A percentile compares a stretch with the other conserved stretches of the same genome.
These are phyloP conservation scores for Buathra laborator DNA, from an alignment of 2,888 invertebrate genomes.

Conservation along the genomic window DNA sequence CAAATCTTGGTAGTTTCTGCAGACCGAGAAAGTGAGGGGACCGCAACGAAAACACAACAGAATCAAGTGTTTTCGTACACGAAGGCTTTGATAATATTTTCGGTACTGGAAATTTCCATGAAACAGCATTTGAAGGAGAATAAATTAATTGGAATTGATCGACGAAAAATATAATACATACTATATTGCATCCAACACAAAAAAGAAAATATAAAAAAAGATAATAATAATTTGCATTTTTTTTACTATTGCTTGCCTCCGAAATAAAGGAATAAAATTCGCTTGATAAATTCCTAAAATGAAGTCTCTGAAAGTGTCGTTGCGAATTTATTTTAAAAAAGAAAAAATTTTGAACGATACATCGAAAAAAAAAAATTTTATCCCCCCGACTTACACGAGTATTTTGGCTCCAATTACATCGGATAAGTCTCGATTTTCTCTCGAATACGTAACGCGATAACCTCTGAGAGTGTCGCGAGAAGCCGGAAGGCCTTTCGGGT, in stretches of 20 bases:
- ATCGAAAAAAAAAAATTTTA: too few relatives aligned
- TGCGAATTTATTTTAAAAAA: too few relatives aligned
- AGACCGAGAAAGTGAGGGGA: slow-evolving; percentile 5
- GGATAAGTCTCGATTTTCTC: slow-evolving; percentile 58
- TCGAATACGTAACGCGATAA: slow-evolving; percentile 60
- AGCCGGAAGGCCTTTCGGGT: slow-evolving; percentile 21
- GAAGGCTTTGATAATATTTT: slow-evolving; percentile 16
- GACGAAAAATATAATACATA: background rate
- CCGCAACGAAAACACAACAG: background rate
- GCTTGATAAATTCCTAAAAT: too few relatives aligned
- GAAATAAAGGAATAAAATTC: too few relatives aligned
- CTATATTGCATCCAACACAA: too few relatives aligned
- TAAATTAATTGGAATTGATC: slow-evolving; percentile 1
- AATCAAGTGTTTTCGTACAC: background rate
- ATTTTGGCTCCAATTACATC: slow-evolving; percentile 59
- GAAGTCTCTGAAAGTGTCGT: too few relatives aligned
- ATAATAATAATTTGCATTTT: background rate
- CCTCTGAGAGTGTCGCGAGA: slow-evolving; percentile 48
- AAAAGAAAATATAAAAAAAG: background rate
- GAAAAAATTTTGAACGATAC: too few relatives aligned
- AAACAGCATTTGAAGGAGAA: slow-evolving; percentile 9
- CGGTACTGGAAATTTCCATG: slow-evolving; percentile 10
- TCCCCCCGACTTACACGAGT: background rate
- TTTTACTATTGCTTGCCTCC: too few relatives aligned
- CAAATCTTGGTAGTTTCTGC: slow-evolving; percentile 3